phyloP scores from a whole-genome alignment of 2,113 vertebrate species.

The Rousettus leschenaultii region DNA sequence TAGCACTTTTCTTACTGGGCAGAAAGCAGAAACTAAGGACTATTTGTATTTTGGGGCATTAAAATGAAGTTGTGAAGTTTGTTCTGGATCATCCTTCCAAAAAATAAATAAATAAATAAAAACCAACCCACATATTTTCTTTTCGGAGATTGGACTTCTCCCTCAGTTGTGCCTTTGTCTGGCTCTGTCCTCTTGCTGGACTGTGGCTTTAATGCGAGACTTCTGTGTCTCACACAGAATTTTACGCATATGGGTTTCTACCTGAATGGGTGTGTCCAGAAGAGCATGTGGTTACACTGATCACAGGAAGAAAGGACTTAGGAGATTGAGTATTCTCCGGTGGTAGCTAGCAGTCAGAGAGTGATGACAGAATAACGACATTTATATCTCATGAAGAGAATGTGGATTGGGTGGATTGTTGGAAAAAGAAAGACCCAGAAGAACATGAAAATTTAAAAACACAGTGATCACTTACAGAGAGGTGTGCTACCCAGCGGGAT shows the following conservation, averaged over 20 bases:
- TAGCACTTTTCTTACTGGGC: slow-evolving; percentile 73
- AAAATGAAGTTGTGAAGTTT: slow-evolving; percentile 78
- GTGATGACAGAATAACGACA: slow-evolving; percentile 29
- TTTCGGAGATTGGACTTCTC: slow-evolving; percentile 68
- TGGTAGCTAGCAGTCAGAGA: slow-evolving; percentile 38
- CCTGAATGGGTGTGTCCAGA: slow-evolving; percentile 74
- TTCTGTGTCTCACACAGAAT: slow-evolving; percentile 74
- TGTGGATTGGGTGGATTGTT: neutral
- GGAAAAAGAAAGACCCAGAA: slow-evolving; percentile 43
- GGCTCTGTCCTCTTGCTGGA: slow-evolving; percentile 69
- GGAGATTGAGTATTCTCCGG: slow-evolving; percentile 65
- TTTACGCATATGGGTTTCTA: slow-evolving; percentile 51
- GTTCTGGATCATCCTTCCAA: slow-evolving; percentile 76
- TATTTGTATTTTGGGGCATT: slow-evolving; percentile 70
- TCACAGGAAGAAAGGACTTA: slow-evolving; percentile 53
- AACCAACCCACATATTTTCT: slow-evolving; percentile 54
- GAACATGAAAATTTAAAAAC: slow-evolving; percentile 2
- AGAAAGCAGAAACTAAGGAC: slow-evolving; percentile 67
- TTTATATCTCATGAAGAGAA: slow-evolving; percentile 55
- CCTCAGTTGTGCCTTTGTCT: slow-evolving; percentile 57
- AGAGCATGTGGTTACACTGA: slow-evolving; percentile 50
- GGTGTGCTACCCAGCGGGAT: neutral
- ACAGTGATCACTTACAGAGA: neutral
- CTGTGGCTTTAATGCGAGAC: slow-evolving; percentile 77
- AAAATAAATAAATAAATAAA: slow-evolving; percentile 24